Base-by-base conservation (phyloP, 2,888 invertebrate species). In the Pterobdella sp. region DNA sequence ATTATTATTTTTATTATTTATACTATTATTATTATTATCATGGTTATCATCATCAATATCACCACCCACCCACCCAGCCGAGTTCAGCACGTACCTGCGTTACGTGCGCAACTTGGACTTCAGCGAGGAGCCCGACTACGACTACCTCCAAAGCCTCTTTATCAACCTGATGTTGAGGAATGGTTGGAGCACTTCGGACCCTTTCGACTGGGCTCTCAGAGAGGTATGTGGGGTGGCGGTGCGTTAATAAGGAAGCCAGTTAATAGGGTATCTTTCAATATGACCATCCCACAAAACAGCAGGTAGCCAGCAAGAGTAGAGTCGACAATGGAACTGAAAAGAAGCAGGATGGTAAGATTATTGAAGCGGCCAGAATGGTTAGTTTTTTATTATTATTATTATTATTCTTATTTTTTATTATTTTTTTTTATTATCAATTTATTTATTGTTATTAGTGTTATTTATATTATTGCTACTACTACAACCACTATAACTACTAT, bases 91-190 rank as follows among this genome's bases (percentile, higher is more conserved):
- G 84, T 98, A 98, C 86, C 88, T 98, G 80, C 90, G 95, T 82
- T 98, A 98, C 87, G 97, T 98, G 76, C 88, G 88, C 74, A 89
- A 94, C 84, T 88, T 98, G 85, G 98, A 98, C 87, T 98, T 98
- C 88, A 98, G 97, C 87, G 98, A 98, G 88, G 94, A 94, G 79
- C 98, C 98, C 75, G 97, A 98, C 87, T 98, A 98, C 87, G 95
- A 96, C 86, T 95, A 96, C 88, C 88, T 96, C 85, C 89, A 94
- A 82, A 92, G 92, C 85, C 89, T 95, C 86, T 96, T 96, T 87
- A 90, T 91, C 85, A 82, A 82, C 78, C 80, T 84, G 76, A 80
- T 83, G 81, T 80, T 80, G 68, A 80, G 80, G 75, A 83, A 82
- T 79, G 80, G 80, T 71, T 81, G 80, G 77, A 81, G 80, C 70